These are phyloP conservation scores for Smittia aterrima DNA, from an alignment of 2,888 invertebrate species.

Conservation along the genomic window DNA sequence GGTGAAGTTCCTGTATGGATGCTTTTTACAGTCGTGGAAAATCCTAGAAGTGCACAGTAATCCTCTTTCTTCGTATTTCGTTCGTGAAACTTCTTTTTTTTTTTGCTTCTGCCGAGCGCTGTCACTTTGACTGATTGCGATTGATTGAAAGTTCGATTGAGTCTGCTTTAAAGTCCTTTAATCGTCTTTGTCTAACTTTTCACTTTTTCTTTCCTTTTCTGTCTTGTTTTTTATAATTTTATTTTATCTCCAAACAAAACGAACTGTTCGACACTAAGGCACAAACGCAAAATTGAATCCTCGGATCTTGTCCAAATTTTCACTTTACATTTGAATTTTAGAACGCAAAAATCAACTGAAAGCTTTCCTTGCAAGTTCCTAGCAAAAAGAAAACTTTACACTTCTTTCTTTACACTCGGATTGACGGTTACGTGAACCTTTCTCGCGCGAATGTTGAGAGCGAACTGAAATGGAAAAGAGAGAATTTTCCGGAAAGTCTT, in stretches of 20 bases:
- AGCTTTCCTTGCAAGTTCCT: conserved; percentile 1
- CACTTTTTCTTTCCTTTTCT: neutral
- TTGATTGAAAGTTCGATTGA: conserved; percentile 13
- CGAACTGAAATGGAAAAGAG: conserved; percentile 28
- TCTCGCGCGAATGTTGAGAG: conserved; percentile 38
- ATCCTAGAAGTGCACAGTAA: conserved; percentile 35
- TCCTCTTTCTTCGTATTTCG: conserved; percentile 11
- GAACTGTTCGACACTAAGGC: conserved; percentile 33
- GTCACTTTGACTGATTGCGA: neutral
- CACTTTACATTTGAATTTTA: neutral
- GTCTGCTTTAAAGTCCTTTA: neutral
- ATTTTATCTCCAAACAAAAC: conserved; percentile 10
- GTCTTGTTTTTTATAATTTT: too few relatives aligned
- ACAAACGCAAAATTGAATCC: conserved; percentile 30
- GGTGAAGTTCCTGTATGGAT: conserved; percentile 37
- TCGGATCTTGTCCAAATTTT: conserved; percentile 6
- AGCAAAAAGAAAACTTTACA: neutral
- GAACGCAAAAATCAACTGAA: neutral
- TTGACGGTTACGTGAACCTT: conserved; percentile 24
- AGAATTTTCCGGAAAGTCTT: neutral
- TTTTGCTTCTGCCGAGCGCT: neutral
- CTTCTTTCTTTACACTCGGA: conserved; percentile 5
- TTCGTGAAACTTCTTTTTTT: neutral
- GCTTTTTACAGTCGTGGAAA: conserved; percentile 33
- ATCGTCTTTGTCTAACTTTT: neutral